Evolutionary conservation across 2,113 vertebrate species (phyloP), one percentile per base, ranked within the genome.

Genomic region (Canis aureus): DNA sequence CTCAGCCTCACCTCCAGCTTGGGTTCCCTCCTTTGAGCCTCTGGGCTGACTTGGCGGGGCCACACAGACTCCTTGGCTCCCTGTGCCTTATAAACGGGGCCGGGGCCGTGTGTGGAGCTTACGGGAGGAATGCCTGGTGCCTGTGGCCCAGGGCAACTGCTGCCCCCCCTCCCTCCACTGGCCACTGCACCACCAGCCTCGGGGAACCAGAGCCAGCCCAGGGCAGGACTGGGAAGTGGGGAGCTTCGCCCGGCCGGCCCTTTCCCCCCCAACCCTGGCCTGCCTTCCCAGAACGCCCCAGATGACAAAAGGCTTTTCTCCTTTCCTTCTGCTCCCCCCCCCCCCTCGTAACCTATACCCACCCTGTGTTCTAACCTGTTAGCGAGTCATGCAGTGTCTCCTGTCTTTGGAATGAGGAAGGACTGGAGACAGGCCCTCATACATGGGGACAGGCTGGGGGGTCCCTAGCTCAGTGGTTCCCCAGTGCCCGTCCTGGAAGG

Each of bases 41-140:
- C 64, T 35, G 62, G 80, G 80, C 85, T 55, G 95, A 94, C 76
- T 64, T 94, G 94, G 62, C 43, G 13, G 17, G 2, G 92, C 59
- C 92, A 88, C n/a, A 35, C 27, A 93, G 96, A 96, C 89, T 92
- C 43, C 53, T 89, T 0, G 0, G 96, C 95, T 92, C 89, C 94
- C 38, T 94, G 55, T 1, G 19, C 79, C 78, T 91, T 97, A 23
- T 38, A 49, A 94, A 96, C 55, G 53, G 94, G 91, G 91, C n/a
- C 4, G 8, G 4, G 15, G 49, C 8, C n/a, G 5, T 11, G 29
- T 69, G 64, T 49, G 35, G 64, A 83, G 60, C 95, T 98, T 93
- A 82, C 57, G 66, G 69, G 85, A 95, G 87, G 82, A 71, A 60
- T 76, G 38, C 87, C 95, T 57, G 27, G 60, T 16, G 13, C 73